Base-by-base conservation (phyloP, 2,888 invertebrate genomes). In the Taenaris catops region DNA sequence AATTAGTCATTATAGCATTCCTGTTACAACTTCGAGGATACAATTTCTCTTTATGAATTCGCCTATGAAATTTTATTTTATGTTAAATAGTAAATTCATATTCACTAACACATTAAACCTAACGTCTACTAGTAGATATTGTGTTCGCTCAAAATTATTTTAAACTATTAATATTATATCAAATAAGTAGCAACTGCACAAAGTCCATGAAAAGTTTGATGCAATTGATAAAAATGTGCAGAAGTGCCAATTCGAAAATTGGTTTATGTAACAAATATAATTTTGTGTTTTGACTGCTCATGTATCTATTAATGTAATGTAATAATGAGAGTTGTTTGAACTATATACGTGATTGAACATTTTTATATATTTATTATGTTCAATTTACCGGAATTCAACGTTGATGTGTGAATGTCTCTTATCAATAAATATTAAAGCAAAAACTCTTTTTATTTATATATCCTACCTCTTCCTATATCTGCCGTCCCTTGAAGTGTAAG, bases 351-450 rank as follows among this genome's bases (percentile, higher is more conserved):
- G 25, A 31, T 45, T 41, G 24, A 44, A 38, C 40, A 42, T 32
- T 42, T 35, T 31, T 37, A 38, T 40, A 36, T 35, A 39, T 41
- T 45, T 38, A 43, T 37, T 37, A 35, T 42, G 42, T 48, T 45
- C 42, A 36, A 45, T 42, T 42, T 45, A 34, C 40, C 12, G 19
- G 40, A 43, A 45, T 38, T 46, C 64, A 71, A 80, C 79, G 72
- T 84, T 76, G 86, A 84, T 84, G 86, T 86, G 86, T 86, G 86
- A 86, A 86, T 86, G 86, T 86, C 86, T 86, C 86, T 84, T 73
- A 84, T 79, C 73, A 84, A 83, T 84, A 83, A 83, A 84, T 67
- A 68, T 67, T 65, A 55, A 74, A 76, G n/a, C 68, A 58, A 51
- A 48, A 27, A n/a, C n/a, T n/a, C n/a, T n/a, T n/a, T n/a, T n/a